Conservation (phyloP, 2,888 invertebrate species). For the Caenorhabditis japonica region DNA sequence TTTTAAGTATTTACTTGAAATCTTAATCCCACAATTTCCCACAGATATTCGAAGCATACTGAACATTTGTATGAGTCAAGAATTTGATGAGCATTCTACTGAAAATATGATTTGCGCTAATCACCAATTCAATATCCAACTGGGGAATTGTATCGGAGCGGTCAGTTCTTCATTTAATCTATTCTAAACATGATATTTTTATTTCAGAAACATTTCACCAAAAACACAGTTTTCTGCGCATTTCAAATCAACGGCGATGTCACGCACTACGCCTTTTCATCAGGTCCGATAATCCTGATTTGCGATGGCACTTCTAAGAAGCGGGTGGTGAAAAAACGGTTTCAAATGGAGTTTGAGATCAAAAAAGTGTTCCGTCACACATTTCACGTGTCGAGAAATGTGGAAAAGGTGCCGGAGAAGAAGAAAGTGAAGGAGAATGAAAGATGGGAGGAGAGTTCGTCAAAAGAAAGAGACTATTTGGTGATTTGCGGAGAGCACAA, state of each 20-base stretch:
- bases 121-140: conserved; percentile 13
- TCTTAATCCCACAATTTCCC: no score
- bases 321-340: conserved; percentile 2
- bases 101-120: conserved; percentile 39
- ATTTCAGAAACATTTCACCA: conserved; percentile 1
- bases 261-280: conserved; percentile 15
- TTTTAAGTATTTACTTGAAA: no score
- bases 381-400: not conserved
- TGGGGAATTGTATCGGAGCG: conserved; percentile 1
- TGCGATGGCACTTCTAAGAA: conserved; percentile 4
- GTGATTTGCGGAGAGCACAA: conserved; percentile 59
- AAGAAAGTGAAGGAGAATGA: not conserved
- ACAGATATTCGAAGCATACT: not conserved
- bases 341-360: conserved; percentile 27
- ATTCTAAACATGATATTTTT: no score
- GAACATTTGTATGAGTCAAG: conserved; percentile 47
- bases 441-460: not conserved
- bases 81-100: conserved; percentile 17
- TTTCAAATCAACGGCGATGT: conserved; percentile 3
- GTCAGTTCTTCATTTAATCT: no score
- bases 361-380: conserved; percentile 32
- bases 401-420: conserved; percentile 4
- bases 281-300: conserved; percentile 14
- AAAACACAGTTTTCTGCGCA: conserved; percentile 17
- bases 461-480: conserved; percentile 49